Evolutionary conservation across 2,888 invertebrate species (phyloP), one percentile per base, ranked within the genome.

Genomic region (Beris morrisii): DNA sequence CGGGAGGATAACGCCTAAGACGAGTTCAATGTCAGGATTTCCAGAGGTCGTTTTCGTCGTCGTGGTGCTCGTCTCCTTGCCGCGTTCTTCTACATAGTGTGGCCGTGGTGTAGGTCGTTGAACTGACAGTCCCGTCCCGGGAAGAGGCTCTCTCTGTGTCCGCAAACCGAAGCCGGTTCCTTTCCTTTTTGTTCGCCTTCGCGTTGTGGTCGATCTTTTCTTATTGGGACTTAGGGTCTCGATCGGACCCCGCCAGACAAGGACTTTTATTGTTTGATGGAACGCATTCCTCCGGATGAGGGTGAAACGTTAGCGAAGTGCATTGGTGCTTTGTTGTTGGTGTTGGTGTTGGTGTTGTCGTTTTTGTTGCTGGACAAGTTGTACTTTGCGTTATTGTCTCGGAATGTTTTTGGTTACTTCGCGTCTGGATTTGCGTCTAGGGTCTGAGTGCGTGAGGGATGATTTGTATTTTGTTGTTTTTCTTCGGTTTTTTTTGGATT

Each of bases 21-120:
- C 46, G 54, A 68, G 59, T 65, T 59, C 64, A 65, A 59, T 59
- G 65, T 61, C 68, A 68, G 68, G 68, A 65, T 68, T 68, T 68
- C 22, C 53, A 63, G 53, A 57, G 44, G 65, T 63, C 45, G 48
- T 58, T 56, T n/a, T 31, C 61, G 44, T 45, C n/a, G 44, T 38
- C 9, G 22, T 46, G n/a, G n/a, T n/a, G n/a, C 31, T 31, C 50
- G 31, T 59, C 50, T 59, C 59, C 50, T 59, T 59, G 31, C 12
- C 11, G 43, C 61, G 30, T 30, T 12, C n/a, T 38, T 22, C 12
- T 13, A 9, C 13, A 38, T 11, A 6, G 12, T 13, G 11, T 22
- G 22, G 30, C 11, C 13, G 52, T 11, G 31, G 12, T 13, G 11
- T 22, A 30, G 61, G 61, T 61, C 61, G 52, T 15, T 61, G 61